Conservation (phyloP, 2,888 invertebrate species). For the Platycheirus rosarum region DNA sequence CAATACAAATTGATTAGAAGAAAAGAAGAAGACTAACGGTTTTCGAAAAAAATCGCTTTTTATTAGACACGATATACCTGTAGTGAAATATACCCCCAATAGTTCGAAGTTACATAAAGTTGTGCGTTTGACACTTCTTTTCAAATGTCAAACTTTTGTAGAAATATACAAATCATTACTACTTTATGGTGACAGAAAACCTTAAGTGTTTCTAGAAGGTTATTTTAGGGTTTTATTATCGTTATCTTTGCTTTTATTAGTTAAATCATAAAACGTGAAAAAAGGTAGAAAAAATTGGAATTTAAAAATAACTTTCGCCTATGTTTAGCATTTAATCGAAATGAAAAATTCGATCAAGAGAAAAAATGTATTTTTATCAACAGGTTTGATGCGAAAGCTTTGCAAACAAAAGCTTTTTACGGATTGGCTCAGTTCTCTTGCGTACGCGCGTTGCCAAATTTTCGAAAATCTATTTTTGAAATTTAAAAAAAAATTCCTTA, state of each 20-base stretch:
- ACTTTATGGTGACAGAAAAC: not conserved
- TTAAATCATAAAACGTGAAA: conserved; percentile 1
- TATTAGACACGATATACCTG: too few species aligned
- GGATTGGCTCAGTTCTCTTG: conserved; percentile 31
- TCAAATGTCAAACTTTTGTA: conserved; percentile 1
- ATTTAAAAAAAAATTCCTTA: conserved; percentile 18
- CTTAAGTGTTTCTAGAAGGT: conserved; percentile 31
- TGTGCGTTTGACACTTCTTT: conserved; percentile 3
- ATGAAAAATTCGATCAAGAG: conserved; percentile 63
- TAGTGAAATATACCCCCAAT: not conserved
- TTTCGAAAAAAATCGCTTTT: conserved; percentile 1
- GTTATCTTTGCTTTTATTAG: conserved; percentile 5
- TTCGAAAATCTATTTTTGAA: conserved; percentile 63
- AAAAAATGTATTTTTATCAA: conserved; percentile 73
- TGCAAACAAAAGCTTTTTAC: conserved; percentile 35
- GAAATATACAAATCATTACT: not conserved
- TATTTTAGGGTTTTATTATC: conserved; percentile 46
- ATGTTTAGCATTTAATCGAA: conserved; percentile 69
- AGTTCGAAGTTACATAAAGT: conserved; percentile 52
- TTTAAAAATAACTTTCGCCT: conserved; percentile 65
- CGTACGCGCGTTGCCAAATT: conserved; percentile 70
- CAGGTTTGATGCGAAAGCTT: conserved; percentile 72
- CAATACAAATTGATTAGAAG: conserved; percentile 9
- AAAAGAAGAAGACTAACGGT: conserved; percentile 39
- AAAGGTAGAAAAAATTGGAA: conserved; percentile 23